phyloP scores from a whole-genome alignment of 2,888 invertebrate genomes.

The Allophyes oxyacanthae region DNA sequence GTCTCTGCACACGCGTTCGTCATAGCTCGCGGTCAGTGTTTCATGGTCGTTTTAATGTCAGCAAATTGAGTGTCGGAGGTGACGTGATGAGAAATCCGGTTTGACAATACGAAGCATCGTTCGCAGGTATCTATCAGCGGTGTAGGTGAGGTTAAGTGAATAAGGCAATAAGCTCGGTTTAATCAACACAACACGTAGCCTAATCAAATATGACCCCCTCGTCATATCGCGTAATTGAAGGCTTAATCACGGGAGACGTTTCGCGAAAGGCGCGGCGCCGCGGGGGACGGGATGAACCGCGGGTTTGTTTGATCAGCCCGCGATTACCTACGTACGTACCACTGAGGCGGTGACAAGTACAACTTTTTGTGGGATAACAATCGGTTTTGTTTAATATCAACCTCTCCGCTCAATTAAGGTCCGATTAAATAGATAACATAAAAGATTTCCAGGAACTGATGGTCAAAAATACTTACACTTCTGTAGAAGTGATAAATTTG shows the following conservation, averaged over 20 bases:
- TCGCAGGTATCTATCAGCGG: conserved; percentile 66
- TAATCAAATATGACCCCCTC: conserved; percentile 88
- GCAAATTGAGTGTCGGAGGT: conserved; percentile 64
- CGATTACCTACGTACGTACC: conserved; percentile 72
- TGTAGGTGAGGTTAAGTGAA: conserved; percentile 79
- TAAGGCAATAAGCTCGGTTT: conserved; percentile 87
- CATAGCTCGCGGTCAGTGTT: conserved; percentile 65
- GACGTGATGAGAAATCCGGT: conserved; percentile 70
- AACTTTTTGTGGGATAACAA: conserved; percentile 63
- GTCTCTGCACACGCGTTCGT: conserved; percentile 44
- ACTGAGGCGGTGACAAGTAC: conserved; percentile 64
- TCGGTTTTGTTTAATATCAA: conserved; percentile 41
- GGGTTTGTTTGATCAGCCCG: conserved; percentile 80
- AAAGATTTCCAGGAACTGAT: conserved; percentile 10
- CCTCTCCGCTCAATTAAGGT: no score
- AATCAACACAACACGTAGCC: conserved; percentile 87
- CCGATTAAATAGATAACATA: no score
- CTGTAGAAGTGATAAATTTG: no score
- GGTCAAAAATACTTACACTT: conserved; percentile 19
- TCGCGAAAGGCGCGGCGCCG: conserved; percentile 67
- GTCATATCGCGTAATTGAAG: conserved; percentile 87
- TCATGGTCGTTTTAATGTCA: conserved; percentile 77
- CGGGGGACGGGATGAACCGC: conserved; percentile 61
- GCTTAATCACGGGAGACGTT: conserved; percentile 86
- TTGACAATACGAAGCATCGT: conserved; percentile 62